Evolutionary conservation across 1,140 invertebrate species (phyloP), one percentile per base, ranked within the genome.

Genomic region (Dinoponera quadriceps): DNA sequence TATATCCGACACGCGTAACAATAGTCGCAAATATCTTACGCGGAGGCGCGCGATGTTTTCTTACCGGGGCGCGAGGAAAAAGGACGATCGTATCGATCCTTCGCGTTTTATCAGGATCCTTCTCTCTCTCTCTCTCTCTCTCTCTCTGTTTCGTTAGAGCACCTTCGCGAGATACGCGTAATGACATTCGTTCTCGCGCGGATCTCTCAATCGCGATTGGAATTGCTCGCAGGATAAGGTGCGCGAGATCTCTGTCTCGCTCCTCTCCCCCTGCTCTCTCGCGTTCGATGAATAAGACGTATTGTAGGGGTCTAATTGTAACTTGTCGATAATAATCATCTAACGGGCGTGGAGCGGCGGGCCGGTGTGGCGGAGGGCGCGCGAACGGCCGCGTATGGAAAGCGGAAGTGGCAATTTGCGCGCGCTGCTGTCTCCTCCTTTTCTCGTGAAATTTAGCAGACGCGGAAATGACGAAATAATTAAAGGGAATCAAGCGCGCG

Each of bases 251-350:
- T 44, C 7, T 9, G n/a, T 4, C 38, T 11, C 38, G 0, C 38
- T 44, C 38, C 38, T 33, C 33, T 7, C 7, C 33, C 33, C 7
- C 38, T 11, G 33, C 22, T 20, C 51, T 59, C 57, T 38, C 65
- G 51, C 51, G 57, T 80, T 80, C 51, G 54, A 29, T 44, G 27
- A 48, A 57, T 71, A 57, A 48, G 25, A 27, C 18, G 9, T 57
- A 69, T 27, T 27, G n/a, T 25, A 14, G 14, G 48, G 20, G 55
- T 69, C 18, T 57, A 69, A 59, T 48, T 80, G 63, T 57, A 69
- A 57, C 63, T 55, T 59, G 51, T 25, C 44, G 73, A 63, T 75
- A 63, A 63, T 57, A 54, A 80, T 71, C 65, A 80, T 71, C 65
- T 16, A 18, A 69, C n/a, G 33, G 51, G 66, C 49, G 63, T 38